Evolutionary conservation across 1,140 invertebrate species (phyloP), one percentile per base, ranked within the genome.

Genomic region (Zaprionus lachaisei): DNA sequence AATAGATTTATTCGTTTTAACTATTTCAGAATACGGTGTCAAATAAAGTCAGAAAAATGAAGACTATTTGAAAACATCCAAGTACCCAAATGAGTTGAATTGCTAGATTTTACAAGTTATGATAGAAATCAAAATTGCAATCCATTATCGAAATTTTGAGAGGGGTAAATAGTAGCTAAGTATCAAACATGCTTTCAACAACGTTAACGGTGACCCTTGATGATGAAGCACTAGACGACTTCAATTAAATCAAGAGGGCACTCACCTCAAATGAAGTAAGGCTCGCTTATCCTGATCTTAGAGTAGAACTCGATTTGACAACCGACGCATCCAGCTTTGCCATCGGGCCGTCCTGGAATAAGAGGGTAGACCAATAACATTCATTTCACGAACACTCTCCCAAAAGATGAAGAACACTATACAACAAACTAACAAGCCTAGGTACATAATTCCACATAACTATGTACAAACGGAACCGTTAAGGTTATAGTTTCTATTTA

Each of bases 361-460:
- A 56, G 15, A 56, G 24, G 54, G 26, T 26, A 56, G 5, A 56
- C 54, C 26, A 17, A 56, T 31, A 26, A 56, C 54, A 14, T 56
- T 31, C 54, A 56, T 28, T 15, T 56, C 20, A 7, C 24, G 26
- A n/a, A n/a, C 5, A 28, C 15, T 56, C 15, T 56, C 22, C 2
- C 2, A 31, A 55, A 55, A 24, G 4, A 26, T 4, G 24, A 55
- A 55, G 14, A 55, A 51, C 20, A 51, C 20, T 51, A 28, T 28
- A 3, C 31, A 31, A 4, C 31, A 11, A 34, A 34, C 31, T 34
- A 34, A 11, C 31, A 34, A 34, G 9, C 9, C 31, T 31, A 11
- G 31, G 31, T 34, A 34, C 9, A 34, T 34, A 34, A 34, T 11
- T 11, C 31, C 31, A 34, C 31, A 34, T 9, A 34, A 9, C 3